phyloP scores from a whole-genome alignment of 2,888 invertebrate genomes.

The Aquatica leii region DNA sequence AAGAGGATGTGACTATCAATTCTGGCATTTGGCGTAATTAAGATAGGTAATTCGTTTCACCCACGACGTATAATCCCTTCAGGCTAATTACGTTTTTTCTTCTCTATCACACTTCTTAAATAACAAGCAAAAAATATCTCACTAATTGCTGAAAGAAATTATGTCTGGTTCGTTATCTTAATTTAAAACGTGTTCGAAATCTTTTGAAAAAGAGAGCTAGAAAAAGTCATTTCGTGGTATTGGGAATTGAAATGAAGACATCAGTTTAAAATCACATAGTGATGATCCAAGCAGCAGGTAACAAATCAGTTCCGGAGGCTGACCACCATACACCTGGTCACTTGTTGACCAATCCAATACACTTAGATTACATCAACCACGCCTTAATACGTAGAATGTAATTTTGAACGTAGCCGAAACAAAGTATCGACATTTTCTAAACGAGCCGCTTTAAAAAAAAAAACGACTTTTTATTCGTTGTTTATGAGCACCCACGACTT shows the following conservation, averaged over 20 bases:
- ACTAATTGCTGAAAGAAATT: slow-evolving; percentile 14
- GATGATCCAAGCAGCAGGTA: slow-evolving; percentile 51
- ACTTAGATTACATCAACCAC: slow-evolving; percentile 43
- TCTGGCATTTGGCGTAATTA: not conserved
- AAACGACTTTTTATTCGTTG: no score
- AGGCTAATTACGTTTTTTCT: slow-evolving; percentile 3
- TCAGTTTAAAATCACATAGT: slow-evolving; percentile 46
- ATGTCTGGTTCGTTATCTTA: slow-evolving; percentile 15
- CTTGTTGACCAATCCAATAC: slow-evolving; percentile 48
- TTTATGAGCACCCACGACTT: no score
- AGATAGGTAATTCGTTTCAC: not conserved
- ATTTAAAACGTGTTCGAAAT: not conserved
- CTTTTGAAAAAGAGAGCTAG: not conserved
- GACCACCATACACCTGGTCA: slow-evolving; percentile 50
- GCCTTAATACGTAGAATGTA: slow-evolving; percentile 37
- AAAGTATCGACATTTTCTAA: slow-evolving; percentile 27
- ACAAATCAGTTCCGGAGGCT: slow-evolving; percentile 53
- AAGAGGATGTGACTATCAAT: not conserved
- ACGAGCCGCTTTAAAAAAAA: not conserved
- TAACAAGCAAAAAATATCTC: slow-evolving; percentile 8
- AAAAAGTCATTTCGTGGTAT: slow-evolving; percentile 23
- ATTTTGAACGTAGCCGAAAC: slow-evolving; percentile 34
- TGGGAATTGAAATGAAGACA: slow-evolving; percentile 46
- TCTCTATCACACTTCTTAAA: not conserved
- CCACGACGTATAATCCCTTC: not conserved